Percentiles rank a stretch among this genome's conserved stretches.
Conservation (phyloP, 2,113 vertebrate genomes). For the Lophura nycthemera region DNA sequence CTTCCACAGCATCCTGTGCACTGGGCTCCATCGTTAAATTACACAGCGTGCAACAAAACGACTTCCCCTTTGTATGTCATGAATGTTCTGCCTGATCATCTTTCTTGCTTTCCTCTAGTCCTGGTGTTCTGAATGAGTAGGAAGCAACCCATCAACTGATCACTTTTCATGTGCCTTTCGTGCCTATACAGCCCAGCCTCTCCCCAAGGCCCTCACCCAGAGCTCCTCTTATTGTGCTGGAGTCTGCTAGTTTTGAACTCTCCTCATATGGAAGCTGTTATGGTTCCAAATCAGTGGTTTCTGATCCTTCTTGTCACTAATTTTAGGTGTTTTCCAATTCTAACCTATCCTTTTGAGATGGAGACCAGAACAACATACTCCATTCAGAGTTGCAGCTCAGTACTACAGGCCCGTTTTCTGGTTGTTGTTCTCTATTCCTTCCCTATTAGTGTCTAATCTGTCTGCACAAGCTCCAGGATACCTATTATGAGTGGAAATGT, state of each 20-base stretch:
- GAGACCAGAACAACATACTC: neutral
- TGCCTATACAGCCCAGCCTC: neutral
- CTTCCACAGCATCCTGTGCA: conserved; percentile 7
- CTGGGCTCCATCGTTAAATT: neutral
- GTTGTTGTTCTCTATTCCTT: neutral
- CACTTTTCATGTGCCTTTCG: neutral
- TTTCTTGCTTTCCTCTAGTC: neutral
- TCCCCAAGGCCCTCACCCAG: neutral
- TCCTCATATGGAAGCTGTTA: neutral
- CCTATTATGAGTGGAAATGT: neutral
- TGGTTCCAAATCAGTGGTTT: neutral
- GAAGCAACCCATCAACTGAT: neutral
- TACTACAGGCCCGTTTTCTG: neutral
- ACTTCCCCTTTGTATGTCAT: neutral
- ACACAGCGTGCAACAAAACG: neutral
- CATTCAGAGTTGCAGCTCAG: neutral
- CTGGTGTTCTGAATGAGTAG: neutral
- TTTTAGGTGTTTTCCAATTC: neutral
- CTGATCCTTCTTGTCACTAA: neutral
- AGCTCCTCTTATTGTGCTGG: accelerated
- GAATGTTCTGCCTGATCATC: neutral
- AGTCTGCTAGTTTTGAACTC: neutral
- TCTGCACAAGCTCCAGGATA: neutral
- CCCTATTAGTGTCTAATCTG: neutral
- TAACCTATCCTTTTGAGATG: neutral